These are phyloP conservation scores for Rhagologus leucostigma DNA, from an alignment of 2,113 vertebrate species.

Conservation along the genomic window DNA sequence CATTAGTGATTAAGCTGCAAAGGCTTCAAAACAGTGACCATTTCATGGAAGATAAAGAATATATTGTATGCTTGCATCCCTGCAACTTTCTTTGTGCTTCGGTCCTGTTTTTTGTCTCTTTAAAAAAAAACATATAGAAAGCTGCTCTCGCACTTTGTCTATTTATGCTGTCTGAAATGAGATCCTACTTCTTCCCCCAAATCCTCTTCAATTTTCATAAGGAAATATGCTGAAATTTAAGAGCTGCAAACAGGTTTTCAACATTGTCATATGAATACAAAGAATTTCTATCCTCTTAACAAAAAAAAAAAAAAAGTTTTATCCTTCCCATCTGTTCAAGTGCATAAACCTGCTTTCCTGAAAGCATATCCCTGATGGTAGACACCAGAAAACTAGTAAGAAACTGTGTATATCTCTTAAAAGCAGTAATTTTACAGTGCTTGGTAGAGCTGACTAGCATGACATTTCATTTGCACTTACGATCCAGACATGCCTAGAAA, in stretches of 20 bases:
- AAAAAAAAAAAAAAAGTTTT: neutral
- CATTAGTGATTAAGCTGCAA: slow-evolving; percentile 70
- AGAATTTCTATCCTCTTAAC: neutral
- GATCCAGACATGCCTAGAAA: neutral
- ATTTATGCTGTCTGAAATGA: slow-evolving; percentile 22
- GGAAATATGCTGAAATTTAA: slow-evolving; percentile 43
- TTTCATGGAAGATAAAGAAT: slow-evolving; percentile 66
- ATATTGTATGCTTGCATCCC: slow-evolving; percentile 16
- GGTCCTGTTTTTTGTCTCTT: neutral
- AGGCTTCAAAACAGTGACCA: slow-evolving; percentile 54
- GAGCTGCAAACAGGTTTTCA: slow-evolving; percentile 13
- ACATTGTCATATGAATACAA: neutral
- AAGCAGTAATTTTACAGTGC: neutral
- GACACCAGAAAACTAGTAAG: neutral
- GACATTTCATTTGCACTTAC: neutral
- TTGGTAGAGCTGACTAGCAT: neutral
- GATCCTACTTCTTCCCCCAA: neutral
- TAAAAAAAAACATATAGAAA: neutral
- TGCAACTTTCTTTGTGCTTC: slow-evolving; percentile 44
- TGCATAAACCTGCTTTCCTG: neutral
- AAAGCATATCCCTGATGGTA: neutral
- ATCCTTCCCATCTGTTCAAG: neutral
- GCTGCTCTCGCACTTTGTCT: neutral
- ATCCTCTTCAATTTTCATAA: slow-evolving; percentile 8
- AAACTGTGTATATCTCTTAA: neutral